phyloP scores from a whole-genome alignment of 2,797 vertebrate species.

The Sebastes melanostomus region DNA sequence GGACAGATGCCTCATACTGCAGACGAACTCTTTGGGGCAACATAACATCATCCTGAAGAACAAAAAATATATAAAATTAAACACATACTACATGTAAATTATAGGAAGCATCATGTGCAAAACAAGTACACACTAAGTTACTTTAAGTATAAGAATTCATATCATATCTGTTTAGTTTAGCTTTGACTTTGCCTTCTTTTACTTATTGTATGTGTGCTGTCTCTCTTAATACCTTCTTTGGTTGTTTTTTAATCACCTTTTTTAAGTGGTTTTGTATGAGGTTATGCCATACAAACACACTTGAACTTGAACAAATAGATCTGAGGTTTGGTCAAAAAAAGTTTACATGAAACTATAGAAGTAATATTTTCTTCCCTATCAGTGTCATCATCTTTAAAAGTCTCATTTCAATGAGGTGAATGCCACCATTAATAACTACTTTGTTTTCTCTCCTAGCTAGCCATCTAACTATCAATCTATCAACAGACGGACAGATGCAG shows the following conservation, averaged over 20 bases:
- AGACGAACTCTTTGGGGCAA: constrained; percentile 90
- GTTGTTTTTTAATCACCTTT: not conserved
- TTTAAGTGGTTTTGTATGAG: not conserved
- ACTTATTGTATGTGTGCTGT: not conserved
- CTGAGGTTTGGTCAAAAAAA: not conserved
- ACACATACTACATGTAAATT: not conserved
- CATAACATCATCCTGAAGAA: constrained; percentile 92
- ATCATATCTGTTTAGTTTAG: not conserved
- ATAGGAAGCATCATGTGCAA: not conserved
- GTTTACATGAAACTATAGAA: not conserved
- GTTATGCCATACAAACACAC: not conserved
- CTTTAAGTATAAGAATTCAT: not conserved
- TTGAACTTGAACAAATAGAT: not conserved
- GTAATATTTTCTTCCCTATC: too few relatives aligned
- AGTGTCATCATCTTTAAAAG: too few relatives aligned
- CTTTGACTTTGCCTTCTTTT: not conserved
- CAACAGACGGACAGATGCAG: too few relatives aligned
- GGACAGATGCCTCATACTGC: constrained; percentile 83
- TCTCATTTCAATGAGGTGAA: too few relatives aligned
- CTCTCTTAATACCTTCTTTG: not conserved
- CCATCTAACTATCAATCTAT: too few relatives aligned
- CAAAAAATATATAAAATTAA: not conserved
- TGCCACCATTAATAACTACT: too few relatives aligned
- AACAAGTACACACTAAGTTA: not conserved
- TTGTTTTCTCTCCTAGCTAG: too few relatives aligned